Conservation (phyloP, 2,797 vertebrate species). For the Caiman crocodilus region DNA sequence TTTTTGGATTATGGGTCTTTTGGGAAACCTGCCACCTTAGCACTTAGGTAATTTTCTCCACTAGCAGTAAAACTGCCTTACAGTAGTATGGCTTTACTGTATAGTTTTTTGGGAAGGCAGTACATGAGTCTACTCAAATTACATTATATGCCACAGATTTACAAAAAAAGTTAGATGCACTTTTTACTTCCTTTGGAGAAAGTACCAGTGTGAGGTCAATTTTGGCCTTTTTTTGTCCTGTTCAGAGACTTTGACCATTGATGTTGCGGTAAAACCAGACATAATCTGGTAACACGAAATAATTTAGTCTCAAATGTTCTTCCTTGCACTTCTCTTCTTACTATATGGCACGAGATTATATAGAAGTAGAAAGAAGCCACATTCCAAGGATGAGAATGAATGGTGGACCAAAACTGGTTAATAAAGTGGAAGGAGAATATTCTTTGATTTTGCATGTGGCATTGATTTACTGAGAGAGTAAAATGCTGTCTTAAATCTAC, state of each 20-base stretch:
- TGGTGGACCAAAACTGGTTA: conserved; percentile 13
- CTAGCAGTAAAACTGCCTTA: not conserved
- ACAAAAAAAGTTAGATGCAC: no score
- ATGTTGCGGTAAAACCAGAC: no score
- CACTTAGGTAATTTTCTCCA: no score
- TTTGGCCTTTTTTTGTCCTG: not conserved
- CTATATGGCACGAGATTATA: not conserved
- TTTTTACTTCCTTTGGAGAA: no score
- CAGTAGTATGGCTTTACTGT: rapidly evolving
- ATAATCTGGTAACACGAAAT: no score
- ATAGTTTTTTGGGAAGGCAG: not conserved
- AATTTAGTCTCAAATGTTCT: no score
- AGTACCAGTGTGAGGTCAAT: no score
- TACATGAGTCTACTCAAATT: not conserved
- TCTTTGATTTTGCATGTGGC: not conserved
- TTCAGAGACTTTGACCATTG: no score
- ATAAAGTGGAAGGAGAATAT: not conserved
- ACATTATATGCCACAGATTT: not conserved
- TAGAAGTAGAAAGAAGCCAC: not conserved
- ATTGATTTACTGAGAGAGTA: not conserved
- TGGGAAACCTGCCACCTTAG: no score
- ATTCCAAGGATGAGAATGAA: not conserved
- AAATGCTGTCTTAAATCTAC: conserved; percentile 41
- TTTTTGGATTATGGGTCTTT: not conserved
- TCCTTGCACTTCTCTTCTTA: not conserved